Evolutionary conservation across 2,888 invertebrate genomes (phyloP), one percentile per base, ranked within the genome.

Genomic region (Ochropacha duplaris): DNA sequence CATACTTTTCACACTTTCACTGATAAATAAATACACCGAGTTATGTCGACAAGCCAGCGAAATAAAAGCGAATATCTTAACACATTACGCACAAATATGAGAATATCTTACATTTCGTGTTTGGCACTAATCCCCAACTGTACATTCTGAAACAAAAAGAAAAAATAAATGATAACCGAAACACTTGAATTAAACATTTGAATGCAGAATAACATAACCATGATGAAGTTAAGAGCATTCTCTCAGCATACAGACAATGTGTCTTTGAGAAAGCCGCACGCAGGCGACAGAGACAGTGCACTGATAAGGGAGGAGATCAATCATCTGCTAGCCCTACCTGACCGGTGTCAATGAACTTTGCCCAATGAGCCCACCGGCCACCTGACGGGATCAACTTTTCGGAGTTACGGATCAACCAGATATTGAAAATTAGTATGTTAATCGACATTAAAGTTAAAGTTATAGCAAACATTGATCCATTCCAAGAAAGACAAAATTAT

Each of bases 251-350:
- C 71, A 85, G 85, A 92, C 91, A 91, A 89, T 91, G 83, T 81
- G 81, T 80, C 90, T 92, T 92, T 92, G 92, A 91, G 84, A 79
- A 79, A 72, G 88, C 91, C 92, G 90, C 85, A 83, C 83, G 86
- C 87, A 88, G 90, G 88, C 88, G 90, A 90, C 90, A 86, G 79
- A 88, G 90, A 90, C 89, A 85, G 79, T 77, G 81, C 77, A 75
- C 78, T 90, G 92, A 92, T 92, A 92, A 91, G 90, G 84, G 81
- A 74, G 75, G 83, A 88, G 89, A 92, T 92, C 92, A 91, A 92
- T 92, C 92, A 92, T 90, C 82, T 80, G 74, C 78, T 77, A 78
- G 88, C 86, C 89, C 88, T 86, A 87, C 90, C 91, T 87, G 88
- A 84, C 88, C 86, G 86, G 86, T 80, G 90, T 86, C 90, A 81